These are phyloP conservation scores for Orthosia incerta DNA, from an alignment of 2,888 invertebrate species.

Conservation along the genomic window DNA sequence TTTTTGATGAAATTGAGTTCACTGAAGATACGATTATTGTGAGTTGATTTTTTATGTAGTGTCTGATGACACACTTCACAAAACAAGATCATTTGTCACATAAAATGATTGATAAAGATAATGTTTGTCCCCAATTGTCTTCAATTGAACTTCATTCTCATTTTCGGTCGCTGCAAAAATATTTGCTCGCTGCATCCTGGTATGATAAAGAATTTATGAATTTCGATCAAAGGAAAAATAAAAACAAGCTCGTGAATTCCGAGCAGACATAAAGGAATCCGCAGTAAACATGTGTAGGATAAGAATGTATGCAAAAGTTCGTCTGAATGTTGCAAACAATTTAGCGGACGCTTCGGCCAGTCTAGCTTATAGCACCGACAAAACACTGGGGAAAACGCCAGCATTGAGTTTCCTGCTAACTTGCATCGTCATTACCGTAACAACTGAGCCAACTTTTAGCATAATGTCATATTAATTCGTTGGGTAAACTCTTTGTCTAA, in stretches of 20 bases:
- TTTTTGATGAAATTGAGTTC: slow-evolving; percentile 6
- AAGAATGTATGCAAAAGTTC: slow-evolving; percentile 46
- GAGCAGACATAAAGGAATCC: slow-evolving; percentile 47
- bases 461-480: slow-evolving; percentile 60
- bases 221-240: slow-evolving; percentile 24
- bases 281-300: slow-evolving; percentile 48
- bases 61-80: slow-evolving; percentile 1
- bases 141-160: slow-evolving; percentile 47
- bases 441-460: slow-evolving; percentile 54
- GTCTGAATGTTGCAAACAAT: slow-evolving; percentile 55
- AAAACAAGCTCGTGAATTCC: slow-evolving; percentile 15
- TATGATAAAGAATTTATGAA: slow-evolving; percentile 10
- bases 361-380: slow-evolving; percentile 43
- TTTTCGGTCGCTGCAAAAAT: slow-evolving; percentile 30
- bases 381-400: slow-evolving; percentile 54
- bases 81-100: slow-evolving; percentile 37
- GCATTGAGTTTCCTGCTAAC: slow-evolving; percentile 45
- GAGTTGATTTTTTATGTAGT: neutral
- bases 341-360: slow-evolving; percentile 41
- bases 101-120: slow-evolving; percentile 42
- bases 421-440: slow-evolving; percentile 55
- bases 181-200: slow-evolving; percentile 10
- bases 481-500: slow-evolving; percentile 51
- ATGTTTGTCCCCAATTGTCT: slow-evolving; percentile 45
- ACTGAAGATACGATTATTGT: slow-evolving; percentile 1